Percentiles rank a stretch among this genome's conserved stretches.
Evolutionary conservation across 1,140 invertebrate species (phyloP).

Genomic region (Anagrus nilaparvatae): DNA sequence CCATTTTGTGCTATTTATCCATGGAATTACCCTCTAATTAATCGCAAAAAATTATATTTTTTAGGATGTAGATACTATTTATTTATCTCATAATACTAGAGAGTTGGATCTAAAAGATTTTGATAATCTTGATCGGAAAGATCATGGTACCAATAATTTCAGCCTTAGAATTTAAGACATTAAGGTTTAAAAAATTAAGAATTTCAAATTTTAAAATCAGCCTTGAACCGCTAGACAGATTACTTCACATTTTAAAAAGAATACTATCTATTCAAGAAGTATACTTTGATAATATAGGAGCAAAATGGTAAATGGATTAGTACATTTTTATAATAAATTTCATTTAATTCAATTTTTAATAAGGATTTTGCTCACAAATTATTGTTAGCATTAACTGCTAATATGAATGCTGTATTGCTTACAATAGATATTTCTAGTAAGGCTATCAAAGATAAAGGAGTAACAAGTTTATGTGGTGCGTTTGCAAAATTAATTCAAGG

Average conservation of each 20-base stretch:
- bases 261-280: conserved; percentile 72
- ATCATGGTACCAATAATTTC: conserved; percentile 86
- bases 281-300: conserved; percentile 69
- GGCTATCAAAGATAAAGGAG: conserved; percentile 82
- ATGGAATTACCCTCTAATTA: no score
- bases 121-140: conserved; percentile 88
- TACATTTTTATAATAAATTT: neutral
- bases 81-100: conserved; percentile 82
- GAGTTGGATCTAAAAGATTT: conserved; percentile 87
- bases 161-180: conserved; percentile 86
- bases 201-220: conserved; percentile 60
- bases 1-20: no score
- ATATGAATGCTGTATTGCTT: conserved; percentile 69
- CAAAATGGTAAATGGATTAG: conserved; percentile 52
- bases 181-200: conserved; percentile 75
- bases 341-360: conserved; percentile 24
- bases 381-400: conserved; percentile 64
- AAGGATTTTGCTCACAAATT: conserved; percentile 79
- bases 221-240: conserved; percentile 72
- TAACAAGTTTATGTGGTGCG: conserved; percentile 61
- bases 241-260: conserved; percentile 74
- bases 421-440: conserved; percentile 86
- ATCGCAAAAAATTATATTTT: conserved; percentile 26
- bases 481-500: conserved; percentile 60
- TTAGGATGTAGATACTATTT: conserved; percentile 89